Evolutionary conservation across 2,797 vertebrate species (phyloP).

Genomic region (Australoheros facetus): DNA sequence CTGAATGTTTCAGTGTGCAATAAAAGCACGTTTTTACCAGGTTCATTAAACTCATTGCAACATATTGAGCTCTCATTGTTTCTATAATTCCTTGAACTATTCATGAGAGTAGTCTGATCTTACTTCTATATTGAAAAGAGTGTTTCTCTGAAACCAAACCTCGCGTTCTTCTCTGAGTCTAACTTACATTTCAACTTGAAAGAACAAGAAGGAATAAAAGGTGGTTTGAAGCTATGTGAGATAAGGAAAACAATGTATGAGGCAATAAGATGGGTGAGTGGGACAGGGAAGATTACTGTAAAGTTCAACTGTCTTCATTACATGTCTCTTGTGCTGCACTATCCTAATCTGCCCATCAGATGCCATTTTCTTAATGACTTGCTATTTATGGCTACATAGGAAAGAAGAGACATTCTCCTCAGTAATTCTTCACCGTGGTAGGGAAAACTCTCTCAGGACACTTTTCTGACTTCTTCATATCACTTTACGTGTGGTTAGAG

Average conservation of each 20-base stretch:
- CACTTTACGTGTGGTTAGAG: conserved; percentile 29
- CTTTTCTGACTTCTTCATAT: conserved; percentile 39
- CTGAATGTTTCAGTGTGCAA: conserved; percentile 16
- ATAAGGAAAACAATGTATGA: conserved; percentile 52
- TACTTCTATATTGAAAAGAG: conserved; percentile 7
- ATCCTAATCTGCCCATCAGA: conserved; percentile 78
- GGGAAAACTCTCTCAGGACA: conserved; percentile 60
- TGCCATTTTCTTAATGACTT: conserved; percentile 81
- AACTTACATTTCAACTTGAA: conserved; percentile 51
- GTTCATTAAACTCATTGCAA: conserved; percentile 60
- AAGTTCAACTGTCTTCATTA: conserved; percentile 74
- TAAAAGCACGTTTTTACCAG: conserved; percentile 38
- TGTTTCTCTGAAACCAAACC: conserved; percentile 28
- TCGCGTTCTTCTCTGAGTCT: conserved; percentile 19
- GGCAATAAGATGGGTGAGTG: conserved; percentile 41
- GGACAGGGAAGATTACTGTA: conserved; percentile 47
- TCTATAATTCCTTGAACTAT: conserved; percentile 42
- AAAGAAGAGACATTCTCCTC: conserved; percentile 66
- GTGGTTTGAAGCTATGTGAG: conserved; percentile 41
- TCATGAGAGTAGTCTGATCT: conserved; percentile 34
- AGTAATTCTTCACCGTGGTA: conserved; percentile 57
- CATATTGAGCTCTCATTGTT: conserved; percentile 53
- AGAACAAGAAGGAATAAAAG: conserved; percentile 32
- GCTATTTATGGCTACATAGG: conserved; percentile 78
- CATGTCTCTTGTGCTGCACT: conserved; percentile 62